phyloP scores from a whole-genome alignment of 2,888 invertebrate species.

The Steinernema hermaphroditum region DNA sequence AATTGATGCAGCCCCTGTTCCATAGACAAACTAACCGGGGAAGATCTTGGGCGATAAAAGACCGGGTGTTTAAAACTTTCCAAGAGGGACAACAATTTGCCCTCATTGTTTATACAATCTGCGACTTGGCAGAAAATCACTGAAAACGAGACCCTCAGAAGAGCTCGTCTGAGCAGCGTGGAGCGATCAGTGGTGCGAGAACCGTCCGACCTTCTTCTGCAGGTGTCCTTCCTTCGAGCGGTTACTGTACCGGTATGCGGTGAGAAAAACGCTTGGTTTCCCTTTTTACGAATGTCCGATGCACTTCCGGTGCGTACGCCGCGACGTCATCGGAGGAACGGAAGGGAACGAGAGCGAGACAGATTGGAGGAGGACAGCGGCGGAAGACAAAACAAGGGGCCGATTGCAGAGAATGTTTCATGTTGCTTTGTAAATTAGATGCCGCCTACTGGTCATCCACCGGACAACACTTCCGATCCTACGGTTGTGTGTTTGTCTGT shows the following conservation, averaged over 20 bases:
- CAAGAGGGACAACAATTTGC: background rate
- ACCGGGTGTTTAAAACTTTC: background rate
- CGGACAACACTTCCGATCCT: background rate
- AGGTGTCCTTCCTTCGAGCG: background rate
- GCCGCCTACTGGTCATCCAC: background rate
- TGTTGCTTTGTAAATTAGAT: background rate
- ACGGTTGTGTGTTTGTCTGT: no score
- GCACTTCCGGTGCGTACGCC: conserved; percentile 19
- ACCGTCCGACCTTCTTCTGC: background rate
- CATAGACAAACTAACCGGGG: no score
- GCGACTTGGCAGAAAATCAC: background rate
- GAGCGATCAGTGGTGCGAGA: no score
- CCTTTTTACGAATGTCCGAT: conserved; percentile 18
- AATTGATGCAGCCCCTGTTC: no score
- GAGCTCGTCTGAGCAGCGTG: no score
- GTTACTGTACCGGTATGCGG: conserved; percentile 22
- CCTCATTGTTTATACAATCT: conserved; percentile 6
- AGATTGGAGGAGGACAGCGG: background rate
- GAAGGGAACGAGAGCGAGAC: background rate
- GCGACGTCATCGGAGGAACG: conserved; percentile 1
- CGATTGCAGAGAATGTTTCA: conserved; percentile 13
- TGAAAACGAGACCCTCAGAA: no score
- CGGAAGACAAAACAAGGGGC: conserved; percentile 25
- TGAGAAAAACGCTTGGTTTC: background rate
- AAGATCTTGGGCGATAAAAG: background rate